A percentile compares a stretch with the other conserved stretches of the same genome.
Evolutionary conservation across 1,140 invertebrate species (phyloP).

Genomic region (Meteorus sp.): DNA sequence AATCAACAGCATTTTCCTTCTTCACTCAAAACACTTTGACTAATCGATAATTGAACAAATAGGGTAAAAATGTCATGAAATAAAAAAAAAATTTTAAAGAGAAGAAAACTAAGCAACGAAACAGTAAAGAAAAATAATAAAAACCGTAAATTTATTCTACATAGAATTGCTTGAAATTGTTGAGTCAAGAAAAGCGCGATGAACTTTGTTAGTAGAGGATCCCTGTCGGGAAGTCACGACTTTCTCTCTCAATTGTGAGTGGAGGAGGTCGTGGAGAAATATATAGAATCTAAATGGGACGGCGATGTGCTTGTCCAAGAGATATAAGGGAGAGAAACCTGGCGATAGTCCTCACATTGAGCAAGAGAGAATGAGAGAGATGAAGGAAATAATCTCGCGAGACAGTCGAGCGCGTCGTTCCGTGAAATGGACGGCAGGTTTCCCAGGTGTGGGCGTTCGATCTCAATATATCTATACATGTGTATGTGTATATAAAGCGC

Average conservation of each 20-base stretch:
- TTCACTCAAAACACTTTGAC: slow-evolving; percentile 22
- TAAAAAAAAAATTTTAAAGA: neutral
- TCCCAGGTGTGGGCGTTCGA: slow-evolving; percentile 37
- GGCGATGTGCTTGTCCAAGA: slow-evolving; percentile 9
- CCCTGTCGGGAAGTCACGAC: slow-evolving; percentile 16
- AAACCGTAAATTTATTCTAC: too few relatives aligned
- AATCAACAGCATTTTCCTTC: slow-evolving; percentile 23
- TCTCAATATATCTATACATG: slow-evolving; percentile 20
- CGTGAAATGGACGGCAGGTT: slow-evolving; percentile 40
- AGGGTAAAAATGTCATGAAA: slow-evolving; percentile 15
- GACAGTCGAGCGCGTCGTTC: slow-evolving; percentile 45
- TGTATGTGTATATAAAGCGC: too few relatives aligned
- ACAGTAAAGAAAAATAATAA: neutral
- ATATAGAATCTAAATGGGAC: slow-evolving; percentile 1
- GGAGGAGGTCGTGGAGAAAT: slow-evolving; percentile 15
- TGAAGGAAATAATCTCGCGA: slow-evolving; percentile 44
- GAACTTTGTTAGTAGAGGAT: slow-evolving; percentile 7
- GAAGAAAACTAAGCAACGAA: neutral
- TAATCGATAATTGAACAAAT: slow-evolving; percentile 28
- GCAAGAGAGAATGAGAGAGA: slow-evolving; percentile 25
- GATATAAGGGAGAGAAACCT: neutral
- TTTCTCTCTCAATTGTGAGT: slow-evolving; percentile 20
- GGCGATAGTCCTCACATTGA: slow-evolving; percentile 8
- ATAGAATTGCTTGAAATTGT: slow-evolving; percentile 1
- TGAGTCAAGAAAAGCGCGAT: slow-evolving; percentile 15